These are phyloP conservation scores for Nephrotoma guestfalica DNA, from an alignment of 2,888 invertebrate species.

Conservation along the genomic window DNA sequence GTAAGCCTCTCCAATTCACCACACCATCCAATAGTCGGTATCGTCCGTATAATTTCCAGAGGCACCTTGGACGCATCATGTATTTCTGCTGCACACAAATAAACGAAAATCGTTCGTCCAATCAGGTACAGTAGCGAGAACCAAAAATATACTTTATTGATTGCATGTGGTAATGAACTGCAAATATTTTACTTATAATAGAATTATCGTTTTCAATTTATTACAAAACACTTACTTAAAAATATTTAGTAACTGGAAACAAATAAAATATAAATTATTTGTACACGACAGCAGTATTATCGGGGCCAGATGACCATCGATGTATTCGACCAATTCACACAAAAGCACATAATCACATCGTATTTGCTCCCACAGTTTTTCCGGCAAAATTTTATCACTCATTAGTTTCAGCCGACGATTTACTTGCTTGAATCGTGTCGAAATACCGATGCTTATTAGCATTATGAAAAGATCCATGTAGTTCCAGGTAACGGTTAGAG, in stretches of 20 bases:
- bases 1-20: background rate
- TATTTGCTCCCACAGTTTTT: slow-evolving; percentile 43
- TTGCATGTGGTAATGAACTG: slow-evolving; percentile 14
- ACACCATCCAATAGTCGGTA: background rate
- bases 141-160: slow-evolving; percentile 31
- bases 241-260: slow-evolving; percentile 44
- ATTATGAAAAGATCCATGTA: slow-evolving; percentile 60
- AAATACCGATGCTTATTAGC: slow-evolving; percentile 49
- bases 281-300: slow-evolving; percentile 45
- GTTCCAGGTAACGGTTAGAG: slow-evolving; percentile 39
- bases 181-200: background rate
- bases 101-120: slow-evolving; percentile 30
- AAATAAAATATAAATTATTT: slow-evolving; percentile 52
- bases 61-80: slow-evolving; percentile 33
- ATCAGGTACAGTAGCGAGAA: slow-evolving; percentile 34
- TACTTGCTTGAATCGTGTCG: slow-evolving; percentile 48
- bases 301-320: slow-evolving; percentile 41
- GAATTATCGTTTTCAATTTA: background rate
- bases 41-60: slow-evolving; percentile 27
- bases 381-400: slow-evolving; percentile 27
- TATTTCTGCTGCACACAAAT: slow-evolving; percentile 32
- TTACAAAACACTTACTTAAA: slow-evolving; percentile 4
- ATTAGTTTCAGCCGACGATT: slow-evolving; percentile 27
- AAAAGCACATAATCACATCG: slow-evolving; percentile 46
- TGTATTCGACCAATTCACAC: slow-evolving; percentile 38